Evolutionary conservation across 2,888 invertebrate species (phyloP).

Genomic region (Clusia tigrina): DNA sequence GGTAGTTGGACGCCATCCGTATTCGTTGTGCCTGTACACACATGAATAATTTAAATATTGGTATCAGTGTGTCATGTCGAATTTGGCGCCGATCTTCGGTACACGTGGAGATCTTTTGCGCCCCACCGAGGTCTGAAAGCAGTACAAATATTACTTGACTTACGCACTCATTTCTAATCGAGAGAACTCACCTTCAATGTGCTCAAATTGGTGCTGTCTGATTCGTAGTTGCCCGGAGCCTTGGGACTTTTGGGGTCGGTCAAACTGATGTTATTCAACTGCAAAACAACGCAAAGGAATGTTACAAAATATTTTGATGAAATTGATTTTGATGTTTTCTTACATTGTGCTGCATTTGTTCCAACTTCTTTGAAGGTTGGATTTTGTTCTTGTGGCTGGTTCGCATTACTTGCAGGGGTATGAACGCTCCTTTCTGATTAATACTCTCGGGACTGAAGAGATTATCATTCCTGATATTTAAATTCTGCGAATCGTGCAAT

Average conservation of each 20-base stretch:
- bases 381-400: conserved; percentile 37
- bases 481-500: too few relatives aligned
- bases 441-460: conserved; percentile 36
- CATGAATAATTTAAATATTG: too few relatives aligned
- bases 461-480: conserved; percentile 35
- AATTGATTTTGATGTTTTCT: conserved; percentile 7
- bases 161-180: background rate
- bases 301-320: background rate
- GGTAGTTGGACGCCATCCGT: background rate
- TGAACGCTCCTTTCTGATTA: conserved; percentile 63
- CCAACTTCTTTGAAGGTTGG: conserved; percentile 11
- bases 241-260: background rate
- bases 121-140: background rate
- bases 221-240: too few relatives aligned
- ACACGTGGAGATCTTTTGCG: conserved; percentile 42
- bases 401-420: conserved; percentile 68
- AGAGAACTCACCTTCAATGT: background rate
- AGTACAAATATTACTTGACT: background rate
- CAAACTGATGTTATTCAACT: background rate
- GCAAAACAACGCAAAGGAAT: background rate
- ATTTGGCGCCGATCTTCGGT: conserved; percentile 54
- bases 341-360: conserved; percentile 35
- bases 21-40: background rate
- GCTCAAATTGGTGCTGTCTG: background rate
- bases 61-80: conserved; percentile 46